Evolutionary conservation across 2,888 invertebrate species (phyloP).

Genomic region (Adela reaumurella): DNA sequence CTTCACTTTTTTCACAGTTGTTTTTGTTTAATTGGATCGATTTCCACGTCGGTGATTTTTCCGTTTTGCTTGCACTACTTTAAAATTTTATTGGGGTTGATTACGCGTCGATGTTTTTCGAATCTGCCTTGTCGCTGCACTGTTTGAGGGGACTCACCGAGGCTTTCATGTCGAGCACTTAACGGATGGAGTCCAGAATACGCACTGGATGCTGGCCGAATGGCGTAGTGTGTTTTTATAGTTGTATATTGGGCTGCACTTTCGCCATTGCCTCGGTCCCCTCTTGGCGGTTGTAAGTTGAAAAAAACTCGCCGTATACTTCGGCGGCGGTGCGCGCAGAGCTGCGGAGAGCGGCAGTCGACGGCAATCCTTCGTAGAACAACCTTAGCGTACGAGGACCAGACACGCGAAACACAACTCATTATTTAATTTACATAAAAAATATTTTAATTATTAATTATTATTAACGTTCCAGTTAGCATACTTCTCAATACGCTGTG

Average conservation of each 20-base stretch:
- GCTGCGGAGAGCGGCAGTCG: neutral
- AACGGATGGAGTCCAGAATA: constrained; percentile 45
- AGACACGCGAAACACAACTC: too few species aligned
- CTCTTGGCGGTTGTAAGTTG: constrained; percentile 25
- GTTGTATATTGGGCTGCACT: constrained; percentile 50
- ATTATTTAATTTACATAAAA: too few species aligned
- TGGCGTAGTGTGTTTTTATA: constrained; percentile 48
- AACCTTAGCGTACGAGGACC: too few species aligned
- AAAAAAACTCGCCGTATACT: constrained; percentile 16
- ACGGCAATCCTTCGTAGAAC: neutral
- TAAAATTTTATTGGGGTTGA: too few species aligned
- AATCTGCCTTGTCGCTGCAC: constrained; percentile 6
- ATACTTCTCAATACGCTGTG: neutral
- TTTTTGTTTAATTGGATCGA: too few species aligned
- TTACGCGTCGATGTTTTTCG: too few species aligned
- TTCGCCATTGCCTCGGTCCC: constrained; percentile 36
- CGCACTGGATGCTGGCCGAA: constrained; percentile 42
- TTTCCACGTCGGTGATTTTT: too few species aligned
- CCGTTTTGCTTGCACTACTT: too few species aligned
- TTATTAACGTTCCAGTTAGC: too few species aligned
- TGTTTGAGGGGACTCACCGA: constrained; percentile 38
- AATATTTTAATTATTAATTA: too few species aligned
- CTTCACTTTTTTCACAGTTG: too few species aligned
- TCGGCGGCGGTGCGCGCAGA: constrained; percentile 16
- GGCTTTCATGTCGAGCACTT: constrained; percentile 45